Evolutionary conservation across 2,888 invertebrate species (phyloP).

Genomic region (Halictus ligatus): DNA sequence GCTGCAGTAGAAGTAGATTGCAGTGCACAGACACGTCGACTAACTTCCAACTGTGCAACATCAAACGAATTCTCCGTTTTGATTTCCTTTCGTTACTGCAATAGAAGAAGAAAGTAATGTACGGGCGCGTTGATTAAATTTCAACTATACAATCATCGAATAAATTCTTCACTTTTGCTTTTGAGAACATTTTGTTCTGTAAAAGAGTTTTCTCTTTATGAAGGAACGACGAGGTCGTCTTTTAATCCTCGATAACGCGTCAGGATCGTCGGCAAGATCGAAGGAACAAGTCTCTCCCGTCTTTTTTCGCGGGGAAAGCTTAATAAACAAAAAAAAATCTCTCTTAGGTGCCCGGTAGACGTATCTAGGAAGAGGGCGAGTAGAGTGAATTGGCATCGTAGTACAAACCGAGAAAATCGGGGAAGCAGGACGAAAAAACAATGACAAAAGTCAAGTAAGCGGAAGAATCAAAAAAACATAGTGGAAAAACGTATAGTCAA

Average conservation of each 20-base stretch:
- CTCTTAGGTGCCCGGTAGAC: conserved; percentile 68
- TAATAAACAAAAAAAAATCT: conserved; percentile 53
- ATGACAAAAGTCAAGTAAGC: background rate
- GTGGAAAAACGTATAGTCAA: conserved; percentile 68
- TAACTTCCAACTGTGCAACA: too few relatives aligned
- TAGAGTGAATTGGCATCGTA: conserved; percentile 74
- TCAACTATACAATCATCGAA: too few relatives aligned
- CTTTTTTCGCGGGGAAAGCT: conserved; percentile 50
- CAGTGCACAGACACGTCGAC: too few relatives aligned
- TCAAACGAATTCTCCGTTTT: too few relatives aligned
- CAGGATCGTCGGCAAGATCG: background rate
- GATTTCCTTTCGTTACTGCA: too few relatives aligned
- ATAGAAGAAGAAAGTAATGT: too few relatives aligned
- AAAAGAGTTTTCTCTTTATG: too few relatives aligned
- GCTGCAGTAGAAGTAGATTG: too few relatives aligned
- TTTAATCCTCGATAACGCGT: conserved; percentile 24
- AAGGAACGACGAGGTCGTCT: background rate
- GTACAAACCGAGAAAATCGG: conserved; percentile 70
- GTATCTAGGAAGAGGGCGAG: conserved; percentile 60
- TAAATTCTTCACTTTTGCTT: too few relatives aligned
- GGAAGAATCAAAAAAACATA: conserved; percentile 7
- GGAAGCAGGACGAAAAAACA: background rate
- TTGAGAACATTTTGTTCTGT: too few relatives aligned
- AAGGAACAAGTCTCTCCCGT: conserved; percentile 10
- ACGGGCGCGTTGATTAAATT: too few relatives aligned